These are phyloP conservation scores for Hesperia comma DNA, from an alignment of 2,888 invertebrate species.

Conservation along the genomic window DNA sequence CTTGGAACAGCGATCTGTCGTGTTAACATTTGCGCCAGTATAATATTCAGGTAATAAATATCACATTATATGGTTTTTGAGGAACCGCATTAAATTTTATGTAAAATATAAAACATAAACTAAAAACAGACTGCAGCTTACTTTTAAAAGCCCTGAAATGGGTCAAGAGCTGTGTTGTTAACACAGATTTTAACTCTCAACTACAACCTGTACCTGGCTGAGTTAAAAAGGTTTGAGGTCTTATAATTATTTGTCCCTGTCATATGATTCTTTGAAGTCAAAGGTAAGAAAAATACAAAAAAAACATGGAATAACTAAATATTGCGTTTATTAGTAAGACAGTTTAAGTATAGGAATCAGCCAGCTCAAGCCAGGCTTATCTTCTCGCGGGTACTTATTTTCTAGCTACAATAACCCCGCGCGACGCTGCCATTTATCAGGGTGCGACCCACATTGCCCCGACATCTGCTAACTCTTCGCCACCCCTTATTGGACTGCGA, in stretches of 20 bases:
- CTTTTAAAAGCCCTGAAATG: neutral
- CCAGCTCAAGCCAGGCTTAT: slow-evolving; percentile 54
- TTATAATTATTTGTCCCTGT: no score
- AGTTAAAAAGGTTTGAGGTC: neutral
- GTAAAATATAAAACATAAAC: no score
- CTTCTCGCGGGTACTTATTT: slow-evolving; percentile 50
- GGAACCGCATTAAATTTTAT: no score
- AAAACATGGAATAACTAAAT: no score
- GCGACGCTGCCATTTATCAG: slow-evolving; percentile 73
- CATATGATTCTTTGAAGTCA: no score
- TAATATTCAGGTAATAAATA: no score
- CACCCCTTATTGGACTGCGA: slow-evolving; percentile 47
- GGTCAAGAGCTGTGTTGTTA: neutral
- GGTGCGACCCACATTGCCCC: slow-evolving; percentile 69
- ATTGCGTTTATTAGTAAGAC: no score
- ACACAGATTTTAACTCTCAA: neutral
- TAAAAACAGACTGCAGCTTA: no score
- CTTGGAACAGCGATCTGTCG: no score
- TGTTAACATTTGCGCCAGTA: no score
- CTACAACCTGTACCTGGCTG: neutral
- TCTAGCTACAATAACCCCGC: slow-evolving; percentile 61
- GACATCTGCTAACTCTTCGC: slow-evolving; percentile 60
- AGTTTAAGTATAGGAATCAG: slow-evolving; percentile 30
- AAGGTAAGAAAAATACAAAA: no score
- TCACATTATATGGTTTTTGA: no score